A percentile compares a stretch with the other conserved stretches of the same genome.
These are phyloP conservation scores for Atta texana DNA, from an alignment of 1,140 invertebrate genomes.

Conservation along the genomic window DNA sequence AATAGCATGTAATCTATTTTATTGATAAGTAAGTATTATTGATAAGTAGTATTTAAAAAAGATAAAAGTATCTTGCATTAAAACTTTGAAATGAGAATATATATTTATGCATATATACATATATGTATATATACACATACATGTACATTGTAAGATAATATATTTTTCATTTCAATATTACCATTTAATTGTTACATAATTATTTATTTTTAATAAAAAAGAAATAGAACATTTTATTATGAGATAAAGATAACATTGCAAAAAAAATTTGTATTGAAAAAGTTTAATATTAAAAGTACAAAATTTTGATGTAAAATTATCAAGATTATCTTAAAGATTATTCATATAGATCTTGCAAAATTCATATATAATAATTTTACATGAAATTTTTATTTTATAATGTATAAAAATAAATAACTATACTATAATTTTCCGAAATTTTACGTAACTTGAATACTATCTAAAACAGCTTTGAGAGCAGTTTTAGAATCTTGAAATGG, in stretches of 20 bases:
- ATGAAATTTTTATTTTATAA: slow-evolving; percentile 46
- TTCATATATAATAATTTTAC: slow-evolving; percentile 20
- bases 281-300: slow-evolving; percentile 49
- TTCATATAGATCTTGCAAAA: slow-evolving; percentile 9
- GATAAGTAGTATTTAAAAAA: slow-evolving; percentile 11
- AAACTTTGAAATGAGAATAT: slow-evolving; percentile 11
- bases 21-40: slow-evolving; percentile 21
- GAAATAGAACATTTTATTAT: neutral
- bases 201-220: neutral
- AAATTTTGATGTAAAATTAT: slow-evolving; percentile 33
- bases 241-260: slow-evolving; percentile 5
- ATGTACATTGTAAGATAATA: slow-evolving; percentile 28
- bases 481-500: slow-evolving; percentile 81
- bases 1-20: slow-evolving; percentile 6
- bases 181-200: slow-evolving; percentile 6
- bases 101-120: slow-evolving; percentile 16
- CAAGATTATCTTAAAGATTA: slow-evolving; percentile 41
- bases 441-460: slow-evolving; percentile 76
- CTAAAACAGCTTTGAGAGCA: slow-evolving; percentile 78
- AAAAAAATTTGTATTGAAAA: slow-evolving; percentile 17
- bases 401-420: slow-evolving; percentile 72
- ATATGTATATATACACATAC: neutral
- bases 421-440: slow-evolving; percentile 39
- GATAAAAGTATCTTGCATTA: slow-evolving; percentile 11
- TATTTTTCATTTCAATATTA: slow-evolving; percentile 42